Evolutionary conservation across 2,888 invertebrate genomes (phyloP), one percentile per base, ranked within the genome.

Genomic region (Octonoba sinensis): DNA sequence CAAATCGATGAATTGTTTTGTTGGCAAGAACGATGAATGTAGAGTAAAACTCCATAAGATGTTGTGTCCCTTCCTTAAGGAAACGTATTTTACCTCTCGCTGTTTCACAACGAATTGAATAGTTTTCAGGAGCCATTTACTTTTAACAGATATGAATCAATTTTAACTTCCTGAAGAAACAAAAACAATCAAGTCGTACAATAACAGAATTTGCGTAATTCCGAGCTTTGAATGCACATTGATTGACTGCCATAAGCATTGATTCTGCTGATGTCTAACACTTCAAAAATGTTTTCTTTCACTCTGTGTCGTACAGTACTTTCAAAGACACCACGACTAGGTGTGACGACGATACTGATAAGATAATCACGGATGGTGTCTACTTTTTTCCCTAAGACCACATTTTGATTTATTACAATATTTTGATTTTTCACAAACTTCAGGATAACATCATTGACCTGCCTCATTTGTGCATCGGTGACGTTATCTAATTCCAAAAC

Each of bases 311-410:
- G 89, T 8, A 96, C 90, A 0, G 95, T 95, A 1, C 93, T 93
- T 88, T 96, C 96, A 87, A 96, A 96, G 59, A 93, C 88, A 0
- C 91, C 95, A 59, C 89, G 90, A 0, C 94, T 93, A 0, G 95
- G 95, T 49, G 87, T 84, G 0, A 93, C 92, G 79, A 91, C 89
- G 84, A 93, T 86, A 12, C 92, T 92, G 54, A 94, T 88, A 85
- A 92, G 91, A 84, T 92, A 92, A 87, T 94, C 84, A 0, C 24
- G 49, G 1, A 77, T 56, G n/a, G 71, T 59, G 1, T 60, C 64
- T 6, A 77, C 66, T 49, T 71, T 66, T n/a, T 81, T 51, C 3
- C 81, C 82, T 16, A 65, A 82, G 2, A 57, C 36, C 12, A 73
- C 77, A 46, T 77, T 49, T n/a, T 69, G 47, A 46, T 82, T 65